Evolutionary conservation across 2,797 vertebrate species (phyloP).

Genomic region (Pogoniulus pusillus): DNA sequence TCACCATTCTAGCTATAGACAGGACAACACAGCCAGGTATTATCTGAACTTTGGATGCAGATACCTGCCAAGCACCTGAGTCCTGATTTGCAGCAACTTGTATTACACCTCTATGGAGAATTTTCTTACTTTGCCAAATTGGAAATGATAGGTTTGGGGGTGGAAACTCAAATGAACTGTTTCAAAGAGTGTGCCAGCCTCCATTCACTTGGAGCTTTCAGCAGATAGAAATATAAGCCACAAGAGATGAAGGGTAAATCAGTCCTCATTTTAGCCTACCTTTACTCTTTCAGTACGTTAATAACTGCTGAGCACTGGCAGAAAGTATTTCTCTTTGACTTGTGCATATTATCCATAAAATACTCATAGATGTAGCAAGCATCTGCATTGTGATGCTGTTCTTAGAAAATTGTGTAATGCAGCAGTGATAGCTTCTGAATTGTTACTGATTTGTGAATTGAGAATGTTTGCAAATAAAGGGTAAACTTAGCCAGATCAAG

Average conservation of each 20-base stretch:
- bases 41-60: slow-evolving; percentile 5
- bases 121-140: not conserved
- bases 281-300: not conserved
- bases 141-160: not conserved
- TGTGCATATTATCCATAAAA: slow-evolving; percentile 25
- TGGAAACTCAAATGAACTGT: slow-evolving; percentile 27
- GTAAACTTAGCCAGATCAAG: not conserved
- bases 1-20: not conserved
- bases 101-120: not conserved
- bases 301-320: slow-evolving; percentile 1
- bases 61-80: slow-evolving; percentile 44
- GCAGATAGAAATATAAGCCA: not conserved
- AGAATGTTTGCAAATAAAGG: slow-evolving; percentile 42
- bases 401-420: slow-evolving; percentile 42
- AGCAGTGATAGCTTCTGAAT: slow-evolving; percentile 45
- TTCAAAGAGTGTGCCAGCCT: not conserved
- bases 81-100: slow-evolving; percentile 37
- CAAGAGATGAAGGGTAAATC: not conserved
- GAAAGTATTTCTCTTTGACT: slow-evolving; percentile 17
- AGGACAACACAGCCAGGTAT: slow-evolving; percentile 6
- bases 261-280: not conserved
- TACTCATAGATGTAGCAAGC: slow-evolving; percentile 25
- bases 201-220: not conserved
- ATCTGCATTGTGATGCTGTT: slow-evolving; percentile 51
- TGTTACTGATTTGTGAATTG: slow-evolving; percentile 46